Conservation (phyloP, 1,140 invertebrate genomes). For the Trachymyrmex cornetzi region DNA sequence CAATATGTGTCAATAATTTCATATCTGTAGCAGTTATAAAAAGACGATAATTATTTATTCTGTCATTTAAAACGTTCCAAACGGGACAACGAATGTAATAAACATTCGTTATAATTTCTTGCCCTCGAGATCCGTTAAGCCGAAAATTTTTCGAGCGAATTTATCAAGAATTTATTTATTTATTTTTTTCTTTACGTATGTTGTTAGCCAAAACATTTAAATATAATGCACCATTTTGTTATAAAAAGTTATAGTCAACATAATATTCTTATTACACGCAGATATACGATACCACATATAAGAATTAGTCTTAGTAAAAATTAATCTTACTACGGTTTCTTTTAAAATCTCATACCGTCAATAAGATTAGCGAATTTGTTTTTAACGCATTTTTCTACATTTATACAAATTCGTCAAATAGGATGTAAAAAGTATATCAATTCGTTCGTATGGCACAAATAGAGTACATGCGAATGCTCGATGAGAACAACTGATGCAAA, state of each 20-base stretch:
- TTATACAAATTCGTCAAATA: background rate
- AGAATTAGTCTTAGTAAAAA: constrained; percentile 37
- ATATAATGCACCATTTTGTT: constrained; percentile 16
- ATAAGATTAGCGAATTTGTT: constrained; percentile 37
- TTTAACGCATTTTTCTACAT: background rate
- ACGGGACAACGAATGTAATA: background rate
- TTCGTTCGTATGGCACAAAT: constrained; percentile 66
- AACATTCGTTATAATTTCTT: constrained; percentile 22
- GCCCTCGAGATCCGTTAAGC: background rate
- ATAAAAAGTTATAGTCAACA: constrained; percentile 27
- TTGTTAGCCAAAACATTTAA: constrained; percentile 7
- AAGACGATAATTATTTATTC: background rate
- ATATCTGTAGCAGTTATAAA: constrained; percentile 11
- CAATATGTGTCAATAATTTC: constrained; percentile 2
- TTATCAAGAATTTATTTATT: background rate
- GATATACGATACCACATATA: constrained; percentile 5
- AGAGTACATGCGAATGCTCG: constrained; percentile 54
- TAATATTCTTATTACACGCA: constrained; percentile 13
- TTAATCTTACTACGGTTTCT: background rate
- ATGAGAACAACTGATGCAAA: constrained; percentile 23
- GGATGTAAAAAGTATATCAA: constrained; percentile 49
- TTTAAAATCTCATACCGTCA: background rate
- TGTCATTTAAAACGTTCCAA: background rate
- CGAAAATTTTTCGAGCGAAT: constrained; percentile 25
- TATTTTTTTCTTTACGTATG: background rate